These are phyloP conservation scores for Heliconius eleuchia DNA, from an alignment of 1,140 invertebrate genomes.

Conservation along the genomic window DNA sequence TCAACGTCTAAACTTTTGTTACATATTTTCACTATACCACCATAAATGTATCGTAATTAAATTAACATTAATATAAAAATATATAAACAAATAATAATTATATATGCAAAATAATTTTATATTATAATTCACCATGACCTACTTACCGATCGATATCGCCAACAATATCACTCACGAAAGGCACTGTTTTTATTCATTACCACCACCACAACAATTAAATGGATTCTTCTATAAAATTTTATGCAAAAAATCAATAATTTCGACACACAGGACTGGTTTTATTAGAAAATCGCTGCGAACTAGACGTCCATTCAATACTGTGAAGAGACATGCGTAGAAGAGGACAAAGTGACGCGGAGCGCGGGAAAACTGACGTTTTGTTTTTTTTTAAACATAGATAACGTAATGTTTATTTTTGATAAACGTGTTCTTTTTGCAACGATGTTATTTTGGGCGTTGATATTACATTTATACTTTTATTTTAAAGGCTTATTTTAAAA, in stretches of 20 bases:
- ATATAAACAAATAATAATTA: constrained; percentile 1
- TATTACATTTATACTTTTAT: too few relatives aligned
- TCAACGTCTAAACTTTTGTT: constrained; percentile 40
- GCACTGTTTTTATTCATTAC: constrained; percentile 56
- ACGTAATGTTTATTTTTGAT: constrained; percentile 24
- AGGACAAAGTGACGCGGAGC: constrained; percentile 53
- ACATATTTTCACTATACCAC: neutral
- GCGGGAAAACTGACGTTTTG: constrained; percentile 70
- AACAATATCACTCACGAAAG: constrained; percentile 53
- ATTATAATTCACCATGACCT: constrained; percentile 48
- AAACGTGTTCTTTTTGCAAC: neutral
- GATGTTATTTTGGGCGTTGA: neutral
- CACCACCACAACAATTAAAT: constrained; percentile 53
- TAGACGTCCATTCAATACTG: constrained; percentile 72
- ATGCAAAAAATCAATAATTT: constrained; percentile 67
- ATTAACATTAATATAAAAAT: neutral
- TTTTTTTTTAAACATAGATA: constrained; percentile 47
- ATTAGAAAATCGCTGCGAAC: constrained; percentile 47
- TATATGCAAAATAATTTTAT: neutral
- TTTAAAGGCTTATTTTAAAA: too few relatives aligned
- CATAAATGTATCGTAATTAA: neutral
- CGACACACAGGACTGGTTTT: constrained; percentile 50
- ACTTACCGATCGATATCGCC: constrained; percentile 52
- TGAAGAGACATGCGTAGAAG: constrained; percentile 62
- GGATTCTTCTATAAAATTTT: constrained; percentile 51